Evolutionary conservation across 1,140 invertebrate species (phyloP), one percentile per base, ranked within the genome.

Genomic region (Eumeta japonica): DNA sequence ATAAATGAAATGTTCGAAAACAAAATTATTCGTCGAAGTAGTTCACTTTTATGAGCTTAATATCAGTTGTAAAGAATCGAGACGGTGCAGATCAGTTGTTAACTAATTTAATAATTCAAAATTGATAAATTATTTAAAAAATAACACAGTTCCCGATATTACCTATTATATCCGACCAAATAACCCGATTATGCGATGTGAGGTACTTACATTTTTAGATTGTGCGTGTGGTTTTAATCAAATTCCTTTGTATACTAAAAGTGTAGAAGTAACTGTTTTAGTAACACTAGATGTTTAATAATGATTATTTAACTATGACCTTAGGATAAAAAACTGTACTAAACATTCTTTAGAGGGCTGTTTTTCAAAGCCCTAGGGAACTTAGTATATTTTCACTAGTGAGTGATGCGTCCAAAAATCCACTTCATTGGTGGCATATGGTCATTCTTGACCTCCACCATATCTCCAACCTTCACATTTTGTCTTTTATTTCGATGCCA

Each of bases 211-310:
- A 2, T 39, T 17, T 15, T 14, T 80, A 1, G 75, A 79, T 43
- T 37, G 72, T 10, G 45, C 44, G 1, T 57, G 46, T 28, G 77
- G 77, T 0, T 80, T 73, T 41, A 70, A 65, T 48, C 75, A 82
- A 38, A 61, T 81, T 7, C 50, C 55, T 5, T 40, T 80, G 0
- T 41, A 59, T 5, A 34, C 47, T 12, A 43, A 58, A 4, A 57
- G 63, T 28, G 62, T 48, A n/a, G 33, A 63, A 7, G 65, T 65
- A 30, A 79, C 76, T 3, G 63, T 60, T 3, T 77, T 78, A 39
- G 48, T 58, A n/a, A 66, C 62, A 3, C 58, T 54, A 5, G 50
- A 58, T 19, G 63, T 60, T 0, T 51, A 58, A 10, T 78, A n/a
- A 43, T 11, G 45, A 44, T 37, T 68, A 33, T 24, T n/a, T 37